Base-by-base conservation (phyloP, 2,888 invertebrate genomes). In the Antheraea yamamai region DNA sequence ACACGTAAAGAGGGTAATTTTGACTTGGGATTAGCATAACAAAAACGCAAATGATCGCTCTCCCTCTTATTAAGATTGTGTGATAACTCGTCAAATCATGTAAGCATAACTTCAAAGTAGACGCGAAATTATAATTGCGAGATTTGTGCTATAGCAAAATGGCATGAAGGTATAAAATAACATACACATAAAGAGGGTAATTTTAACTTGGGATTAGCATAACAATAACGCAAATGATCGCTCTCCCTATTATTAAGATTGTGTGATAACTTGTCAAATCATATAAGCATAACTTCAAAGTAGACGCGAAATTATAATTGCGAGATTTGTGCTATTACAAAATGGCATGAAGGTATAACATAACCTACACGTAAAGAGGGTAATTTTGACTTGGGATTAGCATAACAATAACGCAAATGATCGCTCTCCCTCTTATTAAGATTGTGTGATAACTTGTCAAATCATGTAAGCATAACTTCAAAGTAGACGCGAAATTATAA, bases 341-440 rank as follows among this genome's bases (percentile, higher is more conserved):
- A 66, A 26, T 30, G 64, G 16, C 30, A 16, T 3, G 16, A 66
- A 26, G 30, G 10, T 16, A 30, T 20, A 39, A 70, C 6, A n/a
- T 70, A 39, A 23, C 39, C 8, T 89, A 88, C 88, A 85, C 87
- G 82, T 85, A 81, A 88, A 84, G 81, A 85, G 86, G 87, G 90
- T 92, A 91, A 93, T 93, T 92, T 89, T 78, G 85, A 83, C 84
- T 82, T 82, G 84, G 83, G 85, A 94, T 94, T 93, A 92, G 88
- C 93, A 92, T 93, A 91, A 93, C 92, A 93, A 93, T 92, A 90
- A 89, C 84, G 87, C 87, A 89, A 90, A 92, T 92, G 92, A 92
- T 92, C 91, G 7, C 35, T 39, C 35, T 12, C 47, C 12, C 47
- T 55, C 20, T 55, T 20, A 18, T 55, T 20, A 55, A 20, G 20